phyloP scores from a whole-genome alignment of 2,113 vertebrate species.

The Pseudopipra pipra region DNA sequence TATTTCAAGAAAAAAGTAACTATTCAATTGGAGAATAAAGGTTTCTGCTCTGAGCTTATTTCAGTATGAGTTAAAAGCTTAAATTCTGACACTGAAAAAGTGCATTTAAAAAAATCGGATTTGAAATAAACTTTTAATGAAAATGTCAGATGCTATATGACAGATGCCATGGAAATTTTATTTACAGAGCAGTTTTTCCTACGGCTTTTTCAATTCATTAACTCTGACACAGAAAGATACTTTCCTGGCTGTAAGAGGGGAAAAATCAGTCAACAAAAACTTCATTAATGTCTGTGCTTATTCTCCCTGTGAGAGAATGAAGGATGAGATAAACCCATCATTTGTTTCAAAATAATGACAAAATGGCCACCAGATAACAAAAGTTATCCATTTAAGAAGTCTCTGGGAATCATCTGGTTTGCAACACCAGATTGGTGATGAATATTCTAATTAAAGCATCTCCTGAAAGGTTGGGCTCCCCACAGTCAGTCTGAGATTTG shows the following conservation, averaged over 20 bases:
- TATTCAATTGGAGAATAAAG: not conserved
- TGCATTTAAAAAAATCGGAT: not conserved
- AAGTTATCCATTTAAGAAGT: not conserved
- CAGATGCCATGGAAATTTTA: constrained; percentile 17
- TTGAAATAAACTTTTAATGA: constrained; percentile 28
- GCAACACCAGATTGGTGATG: not conserved
- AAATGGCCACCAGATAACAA: not conserved
- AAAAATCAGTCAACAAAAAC: not conserved
- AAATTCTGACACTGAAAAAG: not conserved
- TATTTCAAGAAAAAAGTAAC: not conserved
- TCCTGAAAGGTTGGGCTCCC: not conserved
- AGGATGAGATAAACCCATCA: not conserved
- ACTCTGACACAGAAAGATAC: not conserved
- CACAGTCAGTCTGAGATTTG: not conserved
- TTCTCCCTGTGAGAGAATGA: not conserved
- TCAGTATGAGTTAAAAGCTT: not conserved
- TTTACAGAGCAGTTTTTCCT: constrained; percentile 40
- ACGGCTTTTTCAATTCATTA: not conserved
- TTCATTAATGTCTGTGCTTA: not conserved
- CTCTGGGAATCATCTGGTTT: not conserved
- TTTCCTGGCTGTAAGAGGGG: not conserved
- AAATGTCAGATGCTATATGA: constrained; percentile 25
- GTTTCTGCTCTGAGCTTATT: not conserved
- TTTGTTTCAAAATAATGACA: not conserved
- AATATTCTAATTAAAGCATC: not conserved